Percentiles rank a stretch among this genome's conserved stretches.
phyloP scores from a whole-genome alignment of 2,797 vertebrate genomes.

The Channa striata region DNA sequence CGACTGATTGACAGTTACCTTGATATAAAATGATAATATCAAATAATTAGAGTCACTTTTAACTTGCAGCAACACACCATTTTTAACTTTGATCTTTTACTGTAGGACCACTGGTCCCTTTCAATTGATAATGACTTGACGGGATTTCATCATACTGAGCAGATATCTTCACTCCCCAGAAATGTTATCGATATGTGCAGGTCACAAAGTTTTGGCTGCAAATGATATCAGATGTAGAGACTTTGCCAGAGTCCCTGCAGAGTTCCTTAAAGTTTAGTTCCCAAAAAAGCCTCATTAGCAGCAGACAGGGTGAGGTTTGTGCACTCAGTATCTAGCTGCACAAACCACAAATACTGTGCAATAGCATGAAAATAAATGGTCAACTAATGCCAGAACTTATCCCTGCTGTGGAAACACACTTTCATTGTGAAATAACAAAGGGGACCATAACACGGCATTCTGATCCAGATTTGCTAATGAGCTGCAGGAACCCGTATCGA shows the following conservation, averaged over 20 bases:
- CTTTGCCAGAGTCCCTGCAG: slow-evolving; percentile 57
- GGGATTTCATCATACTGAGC: slow-evolving; percentile 17
- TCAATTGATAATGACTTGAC: slow-evolving; percentile 16
- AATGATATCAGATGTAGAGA: slow-evolving; percentile 41
- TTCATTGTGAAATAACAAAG: slow-evolving; percentile 49
- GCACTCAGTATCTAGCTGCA: slow-evolving; percentile 43
- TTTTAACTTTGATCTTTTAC: neutral
- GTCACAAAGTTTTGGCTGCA: slow-evolving; percentile 49
- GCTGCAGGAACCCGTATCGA: slow-evolving; percentile 46
- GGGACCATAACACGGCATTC: slow-evolving; percentile 32
- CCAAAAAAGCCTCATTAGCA: slow-evolving; percentile 64
- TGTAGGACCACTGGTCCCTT: neutral
- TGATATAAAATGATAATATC: neutral
- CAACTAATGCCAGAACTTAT: slow-evolving; percentile 57
- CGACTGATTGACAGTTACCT: slow-evolving; percentile 18
- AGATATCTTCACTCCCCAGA: slow-evolving; percentile 8
- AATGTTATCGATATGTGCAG: slow-evolving; percentile 27
- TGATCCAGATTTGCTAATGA: slow-evolving; percentile 57
- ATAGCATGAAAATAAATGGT: slow-evolving; percentile 60
- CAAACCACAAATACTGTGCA: slow-evolving; percentile 48
- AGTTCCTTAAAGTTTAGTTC: slow-evolving; percentile 48
- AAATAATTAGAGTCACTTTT: slow-evolving; percentile 10
- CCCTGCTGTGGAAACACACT: slow-evolving; percentile 53
- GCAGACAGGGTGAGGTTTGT: slow-evolving; percentile 46
- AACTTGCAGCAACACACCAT: neutral